These are phyloP conservation scores for Synaphobranchus kaupii DNA, from an alignment of 2,797 vertebrate genomes.

Conservation along the genomic window DNA sequence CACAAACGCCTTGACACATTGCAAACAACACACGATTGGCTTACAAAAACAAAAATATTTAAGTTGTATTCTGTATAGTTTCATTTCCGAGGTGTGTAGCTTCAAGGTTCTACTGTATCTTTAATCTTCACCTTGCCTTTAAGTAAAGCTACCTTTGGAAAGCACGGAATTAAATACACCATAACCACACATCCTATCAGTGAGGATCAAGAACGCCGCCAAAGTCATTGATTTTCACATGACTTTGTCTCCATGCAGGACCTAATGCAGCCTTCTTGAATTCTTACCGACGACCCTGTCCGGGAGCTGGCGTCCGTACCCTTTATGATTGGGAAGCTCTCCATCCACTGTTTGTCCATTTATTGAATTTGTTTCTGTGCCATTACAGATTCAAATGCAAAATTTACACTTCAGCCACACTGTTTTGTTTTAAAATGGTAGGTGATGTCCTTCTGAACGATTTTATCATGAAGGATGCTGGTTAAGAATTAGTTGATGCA, in stretches of 20 bases:
- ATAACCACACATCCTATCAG: neutral
- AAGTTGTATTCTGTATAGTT: neutral
- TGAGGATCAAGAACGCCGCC: neutral
- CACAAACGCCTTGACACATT: neutral
- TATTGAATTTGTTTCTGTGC: conserved; percentile 23
- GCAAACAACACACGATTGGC: neutral
- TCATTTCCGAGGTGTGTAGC: neutral
- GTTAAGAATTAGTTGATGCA: neutral
- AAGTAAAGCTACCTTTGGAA: neutral
- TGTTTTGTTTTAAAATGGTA: neutral
- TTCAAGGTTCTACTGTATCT: neutral
- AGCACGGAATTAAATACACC: neutral
- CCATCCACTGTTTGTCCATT: conserved; percentile 1
- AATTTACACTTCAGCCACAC: neutral
- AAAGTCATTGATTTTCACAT: neutral
- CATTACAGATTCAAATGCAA: conserved; percentile 5
- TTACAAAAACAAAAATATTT: neutral
- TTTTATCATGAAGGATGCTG: neutral
- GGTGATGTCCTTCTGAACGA: neutral
- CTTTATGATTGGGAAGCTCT: neutral
- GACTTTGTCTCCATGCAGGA: conserved; percentile 14
- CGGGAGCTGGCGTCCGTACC: conserved; percentile 28
- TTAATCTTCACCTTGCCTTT: neutral
- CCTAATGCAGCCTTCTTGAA: neutral
- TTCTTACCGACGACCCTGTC: conserved; percentile 56